Evolutionary conservation across 2,113 vertebrate genomes (phyloP), one percentile per base, ranked within the genome.

Genomic region (Epinephelus cyanopodus): DNA sequence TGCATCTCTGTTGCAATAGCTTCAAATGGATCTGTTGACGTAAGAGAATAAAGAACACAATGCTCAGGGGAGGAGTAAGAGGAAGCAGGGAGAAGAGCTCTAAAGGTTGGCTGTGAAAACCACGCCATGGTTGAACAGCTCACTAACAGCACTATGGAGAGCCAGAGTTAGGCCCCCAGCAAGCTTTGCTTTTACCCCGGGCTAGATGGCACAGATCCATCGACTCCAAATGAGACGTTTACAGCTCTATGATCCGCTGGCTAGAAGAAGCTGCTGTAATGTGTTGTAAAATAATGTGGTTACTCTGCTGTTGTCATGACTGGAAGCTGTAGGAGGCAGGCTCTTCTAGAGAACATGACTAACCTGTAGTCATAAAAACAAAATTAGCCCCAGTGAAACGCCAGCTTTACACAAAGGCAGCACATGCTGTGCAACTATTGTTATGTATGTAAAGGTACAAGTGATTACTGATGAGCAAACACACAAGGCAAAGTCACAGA

Each of bases 101-200:
- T 77, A 92, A 90, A 53, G 82, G 23, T 62, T 80, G 48, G 63
- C 86, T 90, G 78, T 85, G 77, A 79, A 89, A 90, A 85, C 61
- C 72, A 48, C 61, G 74, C 75, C 86, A 68, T 91, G 85, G 65
- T 90, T 92, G 80, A 92, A 76, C 83, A 68, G 83, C 87, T 89
- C 69, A 13, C 70, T 60, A 57, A 29, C 79, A 29, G 87, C 77
- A 56, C 91, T 84, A 86, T 78, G 81, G 88, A 87, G 88, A 86
- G 78, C n/a, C 27, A 12, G 25, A 66, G 54, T 83, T 39, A 12
- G 53, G 42, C 73, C 69, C 33, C 84, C 71, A 56, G 69, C 67
- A 52, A 3, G 42, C 78, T 75, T 33, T 60, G 75, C 37, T 81
- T 5, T 57, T 60, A 62, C 50, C 70, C 82, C 6, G 47, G 56